Conservation (phyloP, 2,113 vertebrate genomes). For the Pseudopodoces humilis region DNA sequence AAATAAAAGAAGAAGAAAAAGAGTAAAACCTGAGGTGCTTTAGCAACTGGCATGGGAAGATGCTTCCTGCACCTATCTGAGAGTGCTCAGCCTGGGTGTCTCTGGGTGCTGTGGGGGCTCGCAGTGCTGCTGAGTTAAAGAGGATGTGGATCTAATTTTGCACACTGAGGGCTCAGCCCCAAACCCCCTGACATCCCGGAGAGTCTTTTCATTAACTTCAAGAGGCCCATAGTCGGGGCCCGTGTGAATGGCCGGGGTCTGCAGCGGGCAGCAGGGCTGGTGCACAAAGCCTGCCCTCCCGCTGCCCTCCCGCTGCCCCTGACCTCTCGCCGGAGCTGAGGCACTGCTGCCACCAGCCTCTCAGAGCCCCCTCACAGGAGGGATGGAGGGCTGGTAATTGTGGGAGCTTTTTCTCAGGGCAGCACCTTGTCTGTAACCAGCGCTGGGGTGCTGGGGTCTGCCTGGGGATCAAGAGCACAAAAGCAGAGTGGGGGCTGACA, state of each 20-base stretch:
- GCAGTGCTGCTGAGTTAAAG: not conserved
- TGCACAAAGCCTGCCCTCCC: not conserved
- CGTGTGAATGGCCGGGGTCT: not conserved
- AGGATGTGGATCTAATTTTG: not conserved
- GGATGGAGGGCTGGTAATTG: not conserved
- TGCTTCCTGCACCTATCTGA: not conserved
- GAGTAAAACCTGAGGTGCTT: not conserved
- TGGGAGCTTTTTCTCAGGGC: not conserved
- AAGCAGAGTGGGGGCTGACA: not conserved
- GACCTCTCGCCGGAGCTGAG: not conserved
- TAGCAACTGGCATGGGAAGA: not conserved
- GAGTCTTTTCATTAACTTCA: not conserved
- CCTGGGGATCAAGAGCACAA: not conserved
- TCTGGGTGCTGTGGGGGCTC: not conserved
- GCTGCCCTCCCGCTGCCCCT: not conserved
- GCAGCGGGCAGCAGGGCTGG: not conserved
- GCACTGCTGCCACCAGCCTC: rapidly evolving
- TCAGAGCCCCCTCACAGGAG: rapidly evolving
- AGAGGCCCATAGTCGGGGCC: not conserved
- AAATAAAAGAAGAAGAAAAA: too few relatives aligned
- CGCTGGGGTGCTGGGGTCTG: not conserved
- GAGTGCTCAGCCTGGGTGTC: rapidly evolving
- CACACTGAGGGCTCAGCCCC: not conserved
- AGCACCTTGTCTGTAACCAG: rapidly evolving
- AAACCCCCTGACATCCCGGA: rapidly evolving